phyloP scores from a whole-genome alignment of 2,113 vertebrate species.

The Equus quagga region DNA sequence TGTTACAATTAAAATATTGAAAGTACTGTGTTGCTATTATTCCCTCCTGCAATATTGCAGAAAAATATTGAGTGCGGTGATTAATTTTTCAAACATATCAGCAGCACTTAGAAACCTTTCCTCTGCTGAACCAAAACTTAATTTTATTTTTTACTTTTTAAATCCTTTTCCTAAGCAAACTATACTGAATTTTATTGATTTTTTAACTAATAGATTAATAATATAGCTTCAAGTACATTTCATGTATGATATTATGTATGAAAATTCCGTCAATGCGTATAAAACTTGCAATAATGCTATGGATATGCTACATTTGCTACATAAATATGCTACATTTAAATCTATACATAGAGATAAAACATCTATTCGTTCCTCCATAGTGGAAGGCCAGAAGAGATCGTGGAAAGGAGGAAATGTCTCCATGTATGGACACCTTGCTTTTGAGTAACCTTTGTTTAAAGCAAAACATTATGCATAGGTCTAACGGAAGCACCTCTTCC shows the following conservation, averaged over 20 bases:
- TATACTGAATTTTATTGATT: background rate
- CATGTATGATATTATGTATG: background rate
- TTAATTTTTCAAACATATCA: constrained; percentile 38
- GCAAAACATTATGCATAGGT: background rate
- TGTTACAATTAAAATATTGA: background rate
- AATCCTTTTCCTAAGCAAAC: constrained; percentile 11
- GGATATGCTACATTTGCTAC: background rate
- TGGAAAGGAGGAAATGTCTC: background rate
- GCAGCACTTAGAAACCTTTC: background rate
- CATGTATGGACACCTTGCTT: background rate
- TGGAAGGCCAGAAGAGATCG: background rate
- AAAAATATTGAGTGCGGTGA: constrained; percentile 5
- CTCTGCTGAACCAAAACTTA: constrained; percentile 6
- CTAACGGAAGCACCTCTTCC: background rate
- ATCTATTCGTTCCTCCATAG: background rate
- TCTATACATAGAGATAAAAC: background rate
- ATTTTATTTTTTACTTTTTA: background rate
- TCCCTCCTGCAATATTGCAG: background rate
- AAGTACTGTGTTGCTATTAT: background rate
- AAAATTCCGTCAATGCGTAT: background rate
- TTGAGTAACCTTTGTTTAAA: background rate
- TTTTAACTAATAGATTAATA: background rate
- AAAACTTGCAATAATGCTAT: background rate
- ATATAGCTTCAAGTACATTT: background rate
- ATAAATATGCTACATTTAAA: background rate